phyloP scores from a whole-genome alignment of 2,113 vertebrate genomes.

The Hippocampus mohnikei region DNA sequence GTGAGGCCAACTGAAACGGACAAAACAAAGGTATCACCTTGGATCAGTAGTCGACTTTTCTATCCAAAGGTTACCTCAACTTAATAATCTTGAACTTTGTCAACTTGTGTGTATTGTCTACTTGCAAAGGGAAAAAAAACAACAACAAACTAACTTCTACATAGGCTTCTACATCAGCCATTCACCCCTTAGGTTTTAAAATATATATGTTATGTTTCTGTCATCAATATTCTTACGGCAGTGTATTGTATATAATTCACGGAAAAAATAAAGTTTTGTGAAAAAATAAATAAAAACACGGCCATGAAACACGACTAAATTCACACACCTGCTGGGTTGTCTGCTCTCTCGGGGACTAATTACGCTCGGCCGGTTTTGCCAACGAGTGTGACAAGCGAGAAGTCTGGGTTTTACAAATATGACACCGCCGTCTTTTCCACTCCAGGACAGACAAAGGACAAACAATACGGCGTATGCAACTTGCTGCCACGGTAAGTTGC shows the following conservation, averaged over 20 bases:
- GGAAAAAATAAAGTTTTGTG: not conserved
- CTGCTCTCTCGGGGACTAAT: conserved; percentile 11
- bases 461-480: not conserved
- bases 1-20: not conserved
- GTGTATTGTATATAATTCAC: no score
- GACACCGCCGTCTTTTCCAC: not conserved
- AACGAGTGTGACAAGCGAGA: conserved; percentile 14
- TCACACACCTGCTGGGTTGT: conserved; percentile 13
- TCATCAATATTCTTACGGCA: no score
- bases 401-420: not conserved
- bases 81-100: no score
- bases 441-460: conserved; percentile 2
- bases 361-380: conserved; percentile 24
- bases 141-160: not conserved
- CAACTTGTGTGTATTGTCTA: no score
- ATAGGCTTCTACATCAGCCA: no score
- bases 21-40: not conserved
- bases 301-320: not conserved
- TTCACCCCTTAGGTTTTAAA: no score
- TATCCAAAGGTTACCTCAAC: no score
- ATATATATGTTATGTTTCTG: no score
- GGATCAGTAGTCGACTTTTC: no score
- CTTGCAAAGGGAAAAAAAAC: no score
- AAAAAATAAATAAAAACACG: not conserved
- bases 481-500: not conserved